Conservation (phyloP, 1,140 invertebrate genomes). For the Drosophila equinoxialis region DNA sequence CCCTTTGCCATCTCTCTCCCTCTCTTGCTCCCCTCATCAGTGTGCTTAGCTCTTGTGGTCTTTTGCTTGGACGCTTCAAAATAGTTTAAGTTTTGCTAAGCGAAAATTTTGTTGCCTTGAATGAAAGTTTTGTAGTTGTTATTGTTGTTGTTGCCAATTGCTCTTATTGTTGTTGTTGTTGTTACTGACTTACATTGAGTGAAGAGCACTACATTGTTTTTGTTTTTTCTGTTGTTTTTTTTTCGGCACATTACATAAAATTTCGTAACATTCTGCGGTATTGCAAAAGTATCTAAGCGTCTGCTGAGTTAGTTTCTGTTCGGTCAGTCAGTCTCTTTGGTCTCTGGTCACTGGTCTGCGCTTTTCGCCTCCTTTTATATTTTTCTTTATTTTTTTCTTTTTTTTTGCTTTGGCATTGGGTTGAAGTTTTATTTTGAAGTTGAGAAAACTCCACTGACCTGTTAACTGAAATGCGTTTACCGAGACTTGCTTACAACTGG, state of each 20-base stretch:
- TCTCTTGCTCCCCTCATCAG: background rate
- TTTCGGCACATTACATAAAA: conserved; percentile 80
- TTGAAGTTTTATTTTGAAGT: conserved; percentile 60
- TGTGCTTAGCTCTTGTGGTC: background rate
- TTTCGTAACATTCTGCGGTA: conserved; percentile 79
- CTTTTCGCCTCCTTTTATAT: background rate
- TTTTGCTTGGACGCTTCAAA: conserved; percentile 22
- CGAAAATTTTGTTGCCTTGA: conserved; percentile 57
- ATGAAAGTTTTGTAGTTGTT: conserved; percentile 61
- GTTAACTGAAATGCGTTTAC: conserved; percentile 73
- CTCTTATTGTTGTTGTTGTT: conserved; percentile 16
- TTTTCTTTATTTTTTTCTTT: too few species aligned
- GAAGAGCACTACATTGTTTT: conserved; percentile 21
- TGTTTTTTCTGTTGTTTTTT: conserved; percentile 31
- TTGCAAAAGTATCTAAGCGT: conserved; percentile 59
- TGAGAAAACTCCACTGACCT: conserved; percentile 80
- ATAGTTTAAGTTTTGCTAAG: conserved; percentile 61
- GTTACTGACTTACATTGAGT: conserved; percentile 34
- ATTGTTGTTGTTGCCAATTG: conserved; percentile 33
- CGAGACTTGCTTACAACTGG: conserved; percentile 59
- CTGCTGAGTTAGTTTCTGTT: conserved; percentile 32
- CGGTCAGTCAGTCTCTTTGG: conserved; percentile 26
- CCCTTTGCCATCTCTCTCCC: background rate
- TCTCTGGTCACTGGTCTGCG: conserved; percentile 8
- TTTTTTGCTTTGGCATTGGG: conserved; percentile 43